A percentile compares a stretch with the other conserved stretches of the same genome.
Evolutionary conservation across 2,113 vertebrate species (phyloP).

Genomic region (Serilophus lunatus): DNA sequence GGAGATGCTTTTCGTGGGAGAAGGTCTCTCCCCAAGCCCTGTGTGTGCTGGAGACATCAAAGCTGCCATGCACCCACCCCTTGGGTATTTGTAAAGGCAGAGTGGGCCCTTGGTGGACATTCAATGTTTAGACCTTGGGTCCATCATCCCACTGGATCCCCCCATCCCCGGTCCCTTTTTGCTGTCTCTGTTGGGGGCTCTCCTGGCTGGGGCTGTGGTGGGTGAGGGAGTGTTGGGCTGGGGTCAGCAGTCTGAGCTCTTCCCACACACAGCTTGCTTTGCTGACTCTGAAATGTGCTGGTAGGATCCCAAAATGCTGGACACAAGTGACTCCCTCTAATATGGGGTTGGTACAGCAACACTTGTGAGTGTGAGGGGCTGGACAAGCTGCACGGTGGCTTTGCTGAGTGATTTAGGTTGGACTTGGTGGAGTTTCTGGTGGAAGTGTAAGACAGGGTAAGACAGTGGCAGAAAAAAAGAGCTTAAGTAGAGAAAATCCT

Average conservation of each 20-base stretch:
- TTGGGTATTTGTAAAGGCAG: background rate
- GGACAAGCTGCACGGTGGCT: background rate
- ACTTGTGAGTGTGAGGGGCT: accelerated
- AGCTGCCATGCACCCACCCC: accelerated
- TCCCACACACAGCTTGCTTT: background rate
- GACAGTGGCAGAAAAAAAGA: background rate
- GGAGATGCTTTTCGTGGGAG: background rate
- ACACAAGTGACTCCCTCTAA: background rate
- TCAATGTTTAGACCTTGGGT: background rate
- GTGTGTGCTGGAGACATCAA: accelerated
- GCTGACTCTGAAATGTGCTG: background rate
- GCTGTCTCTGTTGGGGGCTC: background rate
- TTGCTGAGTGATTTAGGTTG: background rate
- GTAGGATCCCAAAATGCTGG: background rate
- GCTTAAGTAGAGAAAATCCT: background rate
- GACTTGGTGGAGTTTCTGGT: background rate
- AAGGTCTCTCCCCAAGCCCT: background rate
- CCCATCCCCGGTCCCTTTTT: background rate
- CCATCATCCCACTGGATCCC: background rate
- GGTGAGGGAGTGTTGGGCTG: too few relatives aligned
- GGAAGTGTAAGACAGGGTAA: background rate
- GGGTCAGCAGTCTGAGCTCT: background rate
- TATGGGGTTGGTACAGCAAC: accelerated
- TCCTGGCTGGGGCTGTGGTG: accelerated
- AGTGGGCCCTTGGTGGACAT: too few relatives aligned